Evolutionary conservation across 2,797 vertebrate species (phyloP).

Genomic region (Syngnathus rostellatus): DNA sequence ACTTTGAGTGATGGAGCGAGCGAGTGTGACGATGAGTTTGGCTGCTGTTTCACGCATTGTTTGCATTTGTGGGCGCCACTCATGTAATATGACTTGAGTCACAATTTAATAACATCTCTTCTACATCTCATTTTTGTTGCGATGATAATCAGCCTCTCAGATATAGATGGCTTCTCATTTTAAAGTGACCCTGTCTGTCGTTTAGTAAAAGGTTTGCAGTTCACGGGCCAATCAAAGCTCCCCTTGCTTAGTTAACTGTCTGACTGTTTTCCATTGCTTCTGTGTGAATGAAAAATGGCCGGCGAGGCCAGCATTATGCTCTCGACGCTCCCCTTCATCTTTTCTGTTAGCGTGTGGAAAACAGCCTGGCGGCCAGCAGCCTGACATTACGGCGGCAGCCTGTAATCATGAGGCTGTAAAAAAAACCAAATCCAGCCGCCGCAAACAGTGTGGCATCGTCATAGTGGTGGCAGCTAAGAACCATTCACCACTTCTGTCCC

Average conservation of each 20-base stretch:
- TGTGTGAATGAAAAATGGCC: constrained; percentile 59
- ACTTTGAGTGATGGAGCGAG: constrained; percentile 57
- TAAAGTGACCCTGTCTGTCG: constrained; percentile 46
- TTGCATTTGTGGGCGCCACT: constrained; percentile 1
- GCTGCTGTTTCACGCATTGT: constrained; percentile 22
- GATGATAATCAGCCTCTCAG: constrained; percentile 27
- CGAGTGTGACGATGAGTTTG: constrained; percentile 41
- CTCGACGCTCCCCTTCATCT: constrained; percentile 51
- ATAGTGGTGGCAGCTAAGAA: constrained; percentile 61
- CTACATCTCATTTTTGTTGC: constrained; percentile 34
- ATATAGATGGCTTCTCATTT: constrained; percentile 49
- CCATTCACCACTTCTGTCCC: constrained; percentile 54
- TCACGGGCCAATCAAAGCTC: constrained; percentile 50
- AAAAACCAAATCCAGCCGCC: constrained; percentile 70
- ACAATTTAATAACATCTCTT: constrained; percentile 4
- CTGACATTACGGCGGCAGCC: constrained; percentile 70
- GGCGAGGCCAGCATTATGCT: constrained; percentile 50
- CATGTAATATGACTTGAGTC: constrained; percentile 16
- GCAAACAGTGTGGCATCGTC: constrained; percentile 70
- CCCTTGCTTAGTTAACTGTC: constrained; percentile 34
- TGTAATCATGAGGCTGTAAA: constrained; percentile 75
- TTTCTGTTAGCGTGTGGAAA: constrained; percentile 64
- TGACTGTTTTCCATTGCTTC: constrained; percentile 42
- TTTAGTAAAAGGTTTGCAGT: constrained; percentile 39
- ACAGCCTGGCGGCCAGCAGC: constrained; percentile 66